Evolutionary conservation across 1,140 invertebrate species (phyloP).

Genomic region (Drosophila mojavensis): DNA sequence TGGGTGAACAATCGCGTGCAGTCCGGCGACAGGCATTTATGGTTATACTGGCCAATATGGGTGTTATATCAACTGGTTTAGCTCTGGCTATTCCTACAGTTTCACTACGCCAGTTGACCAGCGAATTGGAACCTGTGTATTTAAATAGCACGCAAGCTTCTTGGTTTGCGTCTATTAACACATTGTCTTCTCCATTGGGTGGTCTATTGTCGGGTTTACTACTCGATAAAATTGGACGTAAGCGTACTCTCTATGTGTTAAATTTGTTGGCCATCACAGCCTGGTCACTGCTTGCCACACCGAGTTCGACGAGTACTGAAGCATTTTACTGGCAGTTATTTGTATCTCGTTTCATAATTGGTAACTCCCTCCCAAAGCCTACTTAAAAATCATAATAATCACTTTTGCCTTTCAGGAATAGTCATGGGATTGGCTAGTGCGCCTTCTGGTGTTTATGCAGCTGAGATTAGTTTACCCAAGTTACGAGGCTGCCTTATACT

Average conservation of each 20-base stretch:
- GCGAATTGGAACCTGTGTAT: slow-evolving; percentile 47
- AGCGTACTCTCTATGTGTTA: slow-evolving; percentile 65
- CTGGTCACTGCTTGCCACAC: slow-evolving; percentile 71
- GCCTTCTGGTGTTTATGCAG: slow-evolving; percentile 87
- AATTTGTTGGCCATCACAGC: slow-evolving; percentile 68
- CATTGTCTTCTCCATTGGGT: slow-evolving; percentile 74
- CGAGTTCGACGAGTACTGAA: slow-evolving; percentile 27
- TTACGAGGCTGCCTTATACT: slow-evolving; percentile 86
- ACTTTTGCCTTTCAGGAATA: slow-evolving; percentile 84
- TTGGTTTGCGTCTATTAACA: slow-evolving; percentile 80
- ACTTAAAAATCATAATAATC: not conserved
- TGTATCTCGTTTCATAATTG: slow-evolving; percentile 65
- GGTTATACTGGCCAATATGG: slow-evolving; percentile 75
- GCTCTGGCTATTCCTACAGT: slow-evolving; percentile 72
- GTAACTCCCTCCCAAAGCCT: slow-evolving; percentile 24
- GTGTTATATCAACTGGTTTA: slow-evolving; percentile 71
- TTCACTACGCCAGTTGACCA: slow-evolving; percentile 56
- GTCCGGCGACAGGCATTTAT: slow-evolving; percentile 67
- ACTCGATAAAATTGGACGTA: slow-evolving; percentile 74
- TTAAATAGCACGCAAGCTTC: slow-evolving; percentile 55
- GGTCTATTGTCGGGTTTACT: slow-evolving; percentile 69
- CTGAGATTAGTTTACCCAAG: slow-evolving; percentile 86
- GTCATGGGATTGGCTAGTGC: slow-evolving; percentile 86
- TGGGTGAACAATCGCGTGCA: slow-evolving; percentile 69
- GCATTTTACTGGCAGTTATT: slow-evolving; percentile 70